A percentile compares a stretch with the other conserved stretches of the same genome.
Evolutionary conservation across 37 sponge, comb jelly and placozoan species (phyloP).

Genomic region (Cliona cf. orientalis): DNA sequence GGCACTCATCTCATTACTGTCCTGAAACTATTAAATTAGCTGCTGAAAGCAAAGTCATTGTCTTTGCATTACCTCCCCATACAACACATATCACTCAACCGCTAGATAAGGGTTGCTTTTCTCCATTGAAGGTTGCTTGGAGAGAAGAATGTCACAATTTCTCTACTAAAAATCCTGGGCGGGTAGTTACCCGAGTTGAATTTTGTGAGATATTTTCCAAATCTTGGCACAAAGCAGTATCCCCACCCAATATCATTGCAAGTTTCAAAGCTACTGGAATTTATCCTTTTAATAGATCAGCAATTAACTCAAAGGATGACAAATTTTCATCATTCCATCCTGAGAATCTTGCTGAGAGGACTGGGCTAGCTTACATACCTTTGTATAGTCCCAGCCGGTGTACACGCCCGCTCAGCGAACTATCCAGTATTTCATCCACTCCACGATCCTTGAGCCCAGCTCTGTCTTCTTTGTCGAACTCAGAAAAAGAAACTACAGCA

Average conservation of each 20-base stretch:
- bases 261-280: background rate
- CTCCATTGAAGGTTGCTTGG: slow-evolving; percentile 9
- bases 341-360: too few species aligned
- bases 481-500: too few species aligned
- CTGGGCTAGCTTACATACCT: too few species aligned
- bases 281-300: slow-evolving; percentile 12
- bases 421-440: too few species aligned
- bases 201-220: background rate
- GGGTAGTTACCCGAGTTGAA: background rate
- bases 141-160: background rate
- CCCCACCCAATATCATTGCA: background rate
- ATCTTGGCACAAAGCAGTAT: background rate
- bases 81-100: background rate
- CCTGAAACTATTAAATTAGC: background rate
- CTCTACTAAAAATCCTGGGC: background rate
- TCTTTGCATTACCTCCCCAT: background rate
- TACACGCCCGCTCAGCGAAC: too few species aligned
- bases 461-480: too few species aligned
- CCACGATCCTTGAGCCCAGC: too few species aligned
- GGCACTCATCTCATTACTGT: background rate
- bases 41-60: background rate
- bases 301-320: background rate
- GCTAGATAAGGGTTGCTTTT: slow-evolving; percentile 1
- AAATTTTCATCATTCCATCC: too few species aligned
- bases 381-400: too few species aligned